Conservation (phyloP, 2,888 invertebrate genomes). For the Hyposoter didymator region DNA sequence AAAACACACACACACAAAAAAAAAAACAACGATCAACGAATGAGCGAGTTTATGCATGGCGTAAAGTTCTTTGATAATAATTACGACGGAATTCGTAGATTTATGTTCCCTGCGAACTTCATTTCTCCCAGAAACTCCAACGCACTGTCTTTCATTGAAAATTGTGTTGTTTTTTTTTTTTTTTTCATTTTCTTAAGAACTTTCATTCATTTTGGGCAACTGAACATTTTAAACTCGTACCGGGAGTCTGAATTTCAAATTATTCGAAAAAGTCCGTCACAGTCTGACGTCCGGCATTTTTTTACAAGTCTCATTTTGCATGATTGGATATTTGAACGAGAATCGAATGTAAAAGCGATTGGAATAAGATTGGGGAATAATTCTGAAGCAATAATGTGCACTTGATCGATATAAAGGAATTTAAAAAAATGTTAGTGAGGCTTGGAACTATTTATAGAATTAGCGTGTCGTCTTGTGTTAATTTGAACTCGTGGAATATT, state of each 20-base stretch:
- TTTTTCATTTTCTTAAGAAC: no score
- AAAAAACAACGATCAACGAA: not conserved
- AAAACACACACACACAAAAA: constrained; percentile 20
- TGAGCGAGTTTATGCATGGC: not conserved
- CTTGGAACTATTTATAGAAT: not conserved
- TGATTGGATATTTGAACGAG: not conserved
- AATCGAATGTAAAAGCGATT: not conserved
- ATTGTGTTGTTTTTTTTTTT: no score
- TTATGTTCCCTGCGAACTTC: constrained; percentile 19
- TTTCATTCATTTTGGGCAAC: no score
- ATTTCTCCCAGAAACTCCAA: not conserved
- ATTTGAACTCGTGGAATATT: not conserved
- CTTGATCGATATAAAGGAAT: no score
- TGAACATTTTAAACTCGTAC: no score
- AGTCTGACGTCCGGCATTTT: not conserved
- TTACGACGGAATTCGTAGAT: constrained; percentile 40
- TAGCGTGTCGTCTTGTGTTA: not conserved
- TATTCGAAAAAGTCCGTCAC: not conserved
- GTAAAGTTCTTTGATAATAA: constrained; percentile 21
- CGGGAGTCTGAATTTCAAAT: not conserved
- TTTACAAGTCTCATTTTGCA: not conserved
- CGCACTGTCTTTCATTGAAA: no score
- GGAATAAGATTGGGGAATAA: not conserved
- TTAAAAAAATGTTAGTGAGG: not conserved
- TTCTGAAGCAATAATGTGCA: not conserved